Base-by-base conservation (phyloP, 2,888 invertebrate genomes). In the Campoletis raptor region DNA sequence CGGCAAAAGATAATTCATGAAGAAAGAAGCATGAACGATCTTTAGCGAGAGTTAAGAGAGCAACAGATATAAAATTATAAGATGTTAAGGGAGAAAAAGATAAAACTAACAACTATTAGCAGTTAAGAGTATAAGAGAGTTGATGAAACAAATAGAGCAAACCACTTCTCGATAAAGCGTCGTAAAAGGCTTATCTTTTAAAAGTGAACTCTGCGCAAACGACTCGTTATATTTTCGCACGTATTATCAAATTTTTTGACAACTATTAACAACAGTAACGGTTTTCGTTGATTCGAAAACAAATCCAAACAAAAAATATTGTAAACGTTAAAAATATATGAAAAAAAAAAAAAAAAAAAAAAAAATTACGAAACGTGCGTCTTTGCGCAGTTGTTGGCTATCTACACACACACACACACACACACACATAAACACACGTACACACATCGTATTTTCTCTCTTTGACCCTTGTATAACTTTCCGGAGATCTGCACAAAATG, bases 381-480 rank as follows among this genome's bases (percentile, higher is more conserved):
- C 42, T 70, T 83, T 81, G 82, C 73, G 81, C 73, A 64, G 73
- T 40, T 52, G 73, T 73, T 9, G 48, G 73, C 42, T 61, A 66
- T 42, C 73, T 54, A 37, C 64, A 48, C n/a, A 64, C 21, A 72
- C 42, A 72, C 36, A 48, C 40, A 61, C 37, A 57, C 70, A 18
- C 18, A 48, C 48, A 37, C n/a, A 78, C 30, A 78, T 73, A 80
- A 48, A 74, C 42, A 72, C n/a, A 57, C 45, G 74, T 87, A 77
- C 85, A 86, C 83, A 88, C 80, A 85, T 88, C 81, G 81, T 85
- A 88, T 77, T 88, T 88, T 89, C 86, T 89, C 89, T 88, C 88
- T 89, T 88, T 81, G 88, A 85, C 64, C 77, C 84, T 84, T 81
- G 83, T 81, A 85, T 66, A 61, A 81, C 74, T 81, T 81, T 86